These are phyloP conservation scores for Pipa parva DNA, from an alignment of 2,113 vertebrate genomes.

Conservation along the genomic window DNA sequence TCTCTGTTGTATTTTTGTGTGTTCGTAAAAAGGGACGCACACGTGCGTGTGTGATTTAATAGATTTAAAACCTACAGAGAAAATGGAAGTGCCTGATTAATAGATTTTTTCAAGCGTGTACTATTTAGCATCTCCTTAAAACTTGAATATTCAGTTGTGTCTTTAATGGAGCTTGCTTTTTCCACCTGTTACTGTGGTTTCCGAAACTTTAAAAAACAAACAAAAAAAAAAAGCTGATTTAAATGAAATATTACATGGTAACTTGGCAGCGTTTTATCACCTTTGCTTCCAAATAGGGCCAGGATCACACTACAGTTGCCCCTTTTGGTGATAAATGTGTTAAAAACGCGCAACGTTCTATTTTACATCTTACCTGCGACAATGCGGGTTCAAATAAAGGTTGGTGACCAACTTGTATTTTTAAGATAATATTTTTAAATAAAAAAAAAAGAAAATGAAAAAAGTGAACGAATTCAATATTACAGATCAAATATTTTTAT, in stretches of 20 bases:
- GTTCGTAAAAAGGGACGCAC: conserved; percentile 2
- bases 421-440: conserved; percentile 41
- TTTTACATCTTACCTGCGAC: conserved; percentile 31
- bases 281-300: conserved; percentile 15
- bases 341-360: conserved; percentile 46
- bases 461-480: not conserved
- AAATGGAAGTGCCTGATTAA: conserved; percentile 98
- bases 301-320: not conserved
- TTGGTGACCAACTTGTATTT: conserved; percentile 42
- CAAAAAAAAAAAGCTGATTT: too few relatives aligned
- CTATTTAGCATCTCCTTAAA: conserved; percentile 86
- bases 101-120: conserved; percentile 77
- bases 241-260: conserved; percentile 48
- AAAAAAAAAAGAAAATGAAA: conserved; percentile 24
- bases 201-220: conserved; percentile 47
- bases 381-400: conserved; percentile 36
- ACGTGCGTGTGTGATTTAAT: conserved; percentile 48
- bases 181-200: conserved; percentile 67
- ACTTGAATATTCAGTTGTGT: conserved; percentile 92
- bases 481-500: conserved; percentile 51
- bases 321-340: not conserved
- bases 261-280: conserved; percentile 51
- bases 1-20: conserved; percentile 41
- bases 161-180: conserved; percentile 79
- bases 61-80: conserved; percentile 73